A percentile compares a stretch with the other conserved stretches of the same genome.
Evolutionary conservation across 2,113 vertebrate genomes (phyloP).

Genomic region (Cyanistes caeruleus): DNA sequence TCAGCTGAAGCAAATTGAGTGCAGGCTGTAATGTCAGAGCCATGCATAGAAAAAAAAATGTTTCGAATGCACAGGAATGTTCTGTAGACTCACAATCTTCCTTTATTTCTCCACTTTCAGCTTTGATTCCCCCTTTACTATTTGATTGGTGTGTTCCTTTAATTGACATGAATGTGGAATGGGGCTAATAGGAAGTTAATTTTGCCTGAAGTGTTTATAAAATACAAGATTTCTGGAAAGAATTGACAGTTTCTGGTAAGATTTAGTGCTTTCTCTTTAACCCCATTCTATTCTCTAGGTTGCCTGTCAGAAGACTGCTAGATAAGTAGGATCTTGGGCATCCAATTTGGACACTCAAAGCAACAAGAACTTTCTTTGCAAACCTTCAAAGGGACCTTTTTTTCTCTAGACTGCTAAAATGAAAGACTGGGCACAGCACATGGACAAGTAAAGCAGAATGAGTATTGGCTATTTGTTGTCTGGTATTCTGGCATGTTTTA

Average conservation of each 20-base stretch:
- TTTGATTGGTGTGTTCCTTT: not conserved
- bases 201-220: not conserved
- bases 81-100: not conserved
- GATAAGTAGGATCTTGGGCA: not conserved
- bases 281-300: not conserved
- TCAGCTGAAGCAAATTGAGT: constrained; percentile 23
- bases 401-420: not conserved
- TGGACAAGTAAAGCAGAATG: not conserved
- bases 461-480: not conserved
- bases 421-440: not conserved
- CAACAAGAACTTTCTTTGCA: not conserved
- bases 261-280: not conserved
- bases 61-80: not conserved
- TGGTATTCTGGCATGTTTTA: not conserved
- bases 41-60: not conserved
- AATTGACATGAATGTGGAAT: not conserved
- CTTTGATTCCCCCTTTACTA: not conserved
- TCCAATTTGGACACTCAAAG: not conserved
- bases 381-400: not conserved
- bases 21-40: not conserved
- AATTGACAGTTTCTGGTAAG: not conserved
- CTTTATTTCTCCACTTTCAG: not conserved
- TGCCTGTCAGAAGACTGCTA: not conserved
- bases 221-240: not conserved
- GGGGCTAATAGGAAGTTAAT: not conserved